Base-by-base conservation (phyloP, 2,113 vertebrate species). In the Hucho hucho region DNA sequence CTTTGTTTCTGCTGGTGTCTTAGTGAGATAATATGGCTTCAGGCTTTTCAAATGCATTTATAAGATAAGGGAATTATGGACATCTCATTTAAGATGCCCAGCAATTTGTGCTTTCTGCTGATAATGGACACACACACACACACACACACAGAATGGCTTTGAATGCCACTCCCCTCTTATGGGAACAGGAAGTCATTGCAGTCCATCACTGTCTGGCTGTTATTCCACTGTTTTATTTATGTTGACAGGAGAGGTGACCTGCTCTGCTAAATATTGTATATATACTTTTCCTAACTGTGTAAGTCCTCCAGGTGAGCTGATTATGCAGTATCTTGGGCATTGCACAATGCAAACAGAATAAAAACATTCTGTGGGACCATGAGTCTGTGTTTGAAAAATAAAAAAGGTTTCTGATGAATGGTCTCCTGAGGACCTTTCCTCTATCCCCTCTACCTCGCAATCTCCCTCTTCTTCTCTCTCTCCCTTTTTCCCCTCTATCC, bases 61-160 rank as follows among this genome's bases (percentile, higher is more conserved):
- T 14, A 2, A 86, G 88, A 91, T 87, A 83, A 89, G 78, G 81
- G 64, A 87, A 79, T 68, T 76, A 81, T 56, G 64, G 78, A 70
- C 69, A 61, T 81, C 43, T 37, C 37, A 37, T 79, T 79, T 22
- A 80, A 74, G 71, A 75, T 73, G 75, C 75, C 76, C 69, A 20
- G 26, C 72, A 80, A 82, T 68, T 72, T n/a, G 49, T 82, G 82
- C 83, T 87, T 63, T 56, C 81, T 74, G 74, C 47, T 67, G 80
- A 82, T 88, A 86, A 72, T 46, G 3, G 4, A 12, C 69, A 82
- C 61, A 59, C 4, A 73, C 75, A 24, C 46, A 25, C 49, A 77
- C 68, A 68, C 37, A 69, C 46, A 37, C 70, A 53, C 32, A 47
- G 14, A 16, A 22, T 20, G 56, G 18, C 9, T 43, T 43, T 12